phyloP scores from a whole-genome alignment of 2,888 invertebrate species.

The Andrena flavipes region DNA sequence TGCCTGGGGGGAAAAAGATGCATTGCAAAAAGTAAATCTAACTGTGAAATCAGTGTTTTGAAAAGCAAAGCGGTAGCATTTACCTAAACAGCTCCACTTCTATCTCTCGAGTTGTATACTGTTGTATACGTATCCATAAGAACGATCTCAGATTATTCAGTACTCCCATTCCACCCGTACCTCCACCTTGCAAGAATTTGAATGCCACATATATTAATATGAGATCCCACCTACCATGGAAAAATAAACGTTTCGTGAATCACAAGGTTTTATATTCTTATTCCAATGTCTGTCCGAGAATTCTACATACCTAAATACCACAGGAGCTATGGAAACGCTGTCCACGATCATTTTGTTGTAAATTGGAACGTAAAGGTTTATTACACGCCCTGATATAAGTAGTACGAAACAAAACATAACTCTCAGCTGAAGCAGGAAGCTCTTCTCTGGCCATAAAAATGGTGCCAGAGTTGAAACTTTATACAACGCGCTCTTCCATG shows the following conservation, averaged over 20 bases:
- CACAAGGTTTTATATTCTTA: background rate
- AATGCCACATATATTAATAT: constrained; percentile 94
- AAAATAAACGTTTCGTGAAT: constrained; percentile 20
- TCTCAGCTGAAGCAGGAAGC: constrained; percentile 90
- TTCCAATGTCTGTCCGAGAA: constrained; percentile 1
- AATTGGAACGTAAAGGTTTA: constrained; percentile 96
- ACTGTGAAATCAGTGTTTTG: background rate
- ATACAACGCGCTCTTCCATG: constrained; percentile 92
- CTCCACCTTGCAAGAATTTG: constrained; percentile 98
- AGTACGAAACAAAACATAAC: constrained; percentile 93
- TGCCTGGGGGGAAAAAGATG: constrained; percentile 88
- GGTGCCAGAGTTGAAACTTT: constrained; percentile 93
- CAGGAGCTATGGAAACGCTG: constrained; percentile 75
- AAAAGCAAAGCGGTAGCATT: constrained; percentile 13
- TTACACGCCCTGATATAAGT: constrained; percentile 91
- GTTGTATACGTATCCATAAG: constrained; percentile 98
- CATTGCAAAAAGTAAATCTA: constrained; percentile 14
- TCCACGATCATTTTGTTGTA: constrained; percentile 94
- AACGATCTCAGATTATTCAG: constrained; percentile 96
- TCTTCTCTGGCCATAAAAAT: constrained; percentile 97
- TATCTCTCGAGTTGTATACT: constrained; percentile 97
- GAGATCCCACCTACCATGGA: constrained; percentile 92
- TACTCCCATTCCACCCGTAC: constrained; percentile 96
- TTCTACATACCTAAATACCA: constrained; percentile 75
- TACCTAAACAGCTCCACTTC: constrained; percentile 87